Percentiles rank a stretch among this genome's conserved stretches.
Evolutionary conservation across 1,140 invertebrate genomes (phyloP).

Genomic region (Pseudomyrmex dendroicus): DNA sequence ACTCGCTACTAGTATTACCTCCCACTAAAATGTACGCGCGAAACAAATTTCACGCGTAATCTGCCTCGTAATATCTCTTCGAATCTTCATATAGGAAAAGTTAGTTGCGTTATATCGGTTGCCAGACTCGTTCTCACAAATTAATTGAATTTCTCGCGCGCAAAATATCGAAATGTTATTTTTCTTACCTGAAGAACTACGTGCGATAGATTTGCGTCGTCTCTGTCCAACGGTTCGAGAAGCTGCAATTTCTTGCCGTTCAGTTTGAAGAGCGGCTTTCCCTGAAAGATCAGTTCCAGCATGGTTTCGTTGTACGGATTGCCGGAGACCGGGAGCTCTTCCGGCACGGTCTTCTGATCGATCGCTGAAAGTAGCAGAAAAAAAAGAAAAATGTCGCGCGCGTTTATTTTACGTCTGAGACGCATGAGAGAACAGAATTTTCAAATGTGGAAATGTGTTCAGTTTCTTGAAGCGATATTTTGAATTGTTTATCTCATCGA

Average conservation of each 20-base stretch:
- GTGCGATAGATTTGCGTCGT: conserved; percentile 93
- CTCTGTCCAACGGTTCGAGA: conserved; percentile 92
- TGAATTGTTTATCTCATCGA: too few species aligned
- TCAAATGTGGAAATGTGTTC: conserved; percentile 25
- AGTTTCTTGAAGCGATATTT: too few species aligned
- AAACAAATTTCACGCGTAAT: background rate
- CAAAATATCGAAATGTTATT: conserved; percentile 7
- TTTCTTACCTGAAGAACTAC: conserved; percentile 92
- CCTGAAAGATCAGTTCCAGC: conserved; percentile 91
- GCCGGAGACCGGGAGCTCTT: conserved; percentile 92
- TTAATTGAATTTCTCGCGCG: background rate
- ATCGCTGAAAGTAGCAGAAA: conserved; percentile 87
- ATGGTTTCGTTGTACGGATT: conserved; percentile 92
- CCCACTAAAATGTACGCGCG: background rate
- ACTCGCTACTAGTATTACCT: background rate
- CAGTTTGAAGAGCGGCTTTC: conserved; percentile 91
- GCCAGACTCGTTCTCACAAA: background rate
- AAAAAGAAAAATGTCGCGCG: background rate
- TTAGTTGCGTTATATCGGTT: background rate
- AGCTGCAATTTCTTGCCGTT: conserved; percentile 93
- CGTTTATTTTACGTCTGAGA: conserved; percentile 21
- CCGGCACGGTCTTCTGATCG: conserved; percentile 91
- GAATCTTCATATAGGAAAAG: background rate
- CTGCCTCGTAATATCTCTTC: too few species aligned
- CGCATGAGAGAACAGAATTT: conserved; percentile 6